Percentiles rank a stretch among this genome's conserved stretches.
phyloP scores from a whole-genome alignment of 1,140 invertebrate species.

The Monochamus saltuarius region DNA sequence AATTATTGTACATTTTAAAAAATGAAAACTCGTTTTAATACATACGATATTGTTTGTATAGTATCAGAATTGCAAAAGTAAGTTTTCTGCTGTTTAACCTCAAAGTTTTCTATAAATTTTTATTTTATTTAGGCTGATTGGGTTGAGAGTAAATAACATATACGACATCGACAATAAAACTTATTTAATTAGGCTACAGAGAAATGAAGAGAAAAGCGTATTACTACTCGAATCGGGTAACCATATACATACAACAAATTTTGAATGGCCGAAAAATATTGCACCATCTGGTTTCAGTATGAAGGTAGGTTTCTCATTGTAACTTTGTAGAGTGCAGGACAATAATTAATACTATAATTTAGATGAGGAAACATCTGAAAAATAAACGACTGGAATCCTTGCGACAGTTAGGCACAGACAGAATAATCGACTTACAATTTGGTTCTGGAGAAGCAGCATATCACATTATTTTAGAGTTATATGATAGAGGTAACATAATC shows the following conservation, averaged over 20 bases:
- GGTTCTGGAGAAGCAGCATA: conserved; percentile 92
- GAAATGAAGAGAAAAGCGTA: conserved; percentile 79
- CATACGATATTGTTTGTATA: conserved; percentile 84
- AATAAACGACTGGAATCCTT: conserved; percentile 91
- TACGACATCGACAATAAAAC: conserved; percentile 98
- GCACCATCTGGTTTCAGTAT: conserved; percentile 95
- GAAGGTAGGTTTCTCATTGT: conserved; percentile 68
- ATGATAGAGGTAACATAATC: conserved; percentile 95
- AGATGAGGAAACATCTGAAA: conserved; percentile 95
- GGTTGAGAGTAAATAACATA: conserved; percentile 93
- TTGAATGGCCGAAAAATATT: conserved; percentile 98
- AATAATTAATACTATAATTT: conserved; percentile 38
- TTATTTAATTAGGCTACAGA: conserved; percentile 88
- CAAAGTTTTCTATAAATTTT: conserved; percentile 24
- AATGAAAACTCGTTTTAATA: conserved; percentile 92
- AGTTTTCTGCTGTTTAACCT: conserved; percentile 39
- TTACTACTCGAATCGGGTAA: conserved; percentile 93
- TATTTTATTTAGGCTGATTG: conserved; percentile 67
- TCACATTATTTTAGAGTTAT: conserved; percentile 95
- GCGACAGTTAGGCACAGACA: conserved; percentile 82
- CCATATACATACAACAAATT: conserved; percentile 90
- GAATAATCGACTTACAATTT: conserved; percentile 92
- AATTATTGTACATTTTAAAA: not conserved
- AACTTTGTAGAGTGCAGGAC: not conserved
- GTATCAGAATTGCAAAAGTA: conserved; percentile 84